Evolutionary conservation across 2,113 vertebrate genomes (phyloP).

Genomic region (Mustela lutreola): DNA sequence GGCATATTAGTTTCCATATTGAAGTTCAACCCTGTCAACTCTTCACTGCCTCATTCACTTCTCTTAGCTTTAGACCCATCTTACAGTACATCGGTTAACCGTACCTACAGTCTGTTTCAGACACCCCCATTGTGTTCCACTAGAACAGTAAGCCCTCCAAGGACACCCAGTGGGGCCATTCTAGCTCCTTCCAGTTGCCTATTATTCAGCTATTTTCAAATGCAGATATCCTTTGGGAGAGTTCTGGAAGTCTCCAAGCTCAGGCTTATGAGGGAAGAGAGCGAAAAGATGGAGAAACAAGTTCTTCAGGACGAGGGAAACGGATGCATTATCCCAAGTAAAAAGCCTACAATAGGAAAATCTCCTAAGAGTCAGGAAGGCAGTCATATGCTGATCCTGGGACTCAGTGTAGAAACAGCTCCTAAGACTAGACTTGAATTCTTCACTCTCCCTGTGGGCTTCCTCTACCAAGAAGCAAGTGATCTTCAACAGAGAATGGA

Average conservation of each 20-base stretch:
- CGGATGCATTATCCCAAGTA: background rate
- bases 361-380: background rate
- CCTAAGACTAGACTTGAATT: background rate
- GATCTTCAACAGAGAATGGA: background rate
- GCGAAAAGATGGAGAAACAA: constrained; percentile 9
- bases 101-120: background rate
- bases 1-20: background rate
- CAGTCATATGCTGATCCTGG: background rate
- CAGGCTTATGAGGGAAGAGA: background rate
- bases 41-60: background rate
- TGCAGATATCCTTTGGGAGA: background rate
- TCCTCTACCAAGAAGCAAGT: background rate
- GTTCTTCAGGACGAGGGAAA: background rate
- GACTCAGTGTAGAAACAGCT: background rate
- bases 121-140: background rate
- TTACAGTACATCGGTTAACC: background rate
- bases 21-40: background rate
- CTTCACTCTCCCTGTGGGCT: background rate
- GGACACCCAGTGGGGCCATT: background rate
- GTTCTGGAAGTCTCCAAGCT: background rate
- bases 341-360: background rate
- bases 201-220: background rate
- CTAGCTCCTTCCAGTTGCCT: background rate
- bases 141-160: background rate
- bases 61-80: background rate